A percentile compares a stretch with the other conserved stretches of the same genome.
Conservation (phyloP, 2,113 vertebrate species). For the Prietella phreatophila region DNA sequence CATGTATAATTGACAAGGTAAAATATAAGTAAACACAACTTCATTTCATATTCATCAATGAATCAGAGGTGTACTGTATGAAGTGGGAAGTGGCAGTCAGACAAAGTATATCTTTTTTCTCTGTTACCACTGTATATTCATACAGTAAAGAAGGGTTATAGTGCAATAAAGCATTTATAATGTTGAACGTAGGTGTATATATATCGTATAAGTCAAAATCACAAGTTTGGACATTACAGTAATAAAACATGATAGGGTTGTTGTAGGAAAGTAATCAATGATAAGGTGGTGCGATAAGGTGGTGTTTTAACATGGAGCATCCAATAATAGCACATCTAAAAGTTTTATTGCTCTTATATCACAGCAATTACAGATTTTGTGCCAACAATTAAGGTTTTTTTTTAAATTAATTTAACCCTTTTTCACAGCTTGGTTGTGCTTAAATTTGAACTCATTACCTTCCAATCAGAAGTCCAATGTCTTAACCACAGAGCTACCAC, state of each 20-base stretch:
- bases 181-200: not conserved
- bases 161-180: not conserved
- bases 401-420: no score
- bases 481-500: no score
- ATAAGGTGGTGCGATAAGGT: not conserved
- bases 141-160: constrained; percentile 15
- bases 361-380: no score
- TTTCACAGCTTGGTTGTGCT: no score
- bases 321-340: no score
- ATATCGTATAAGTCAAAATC: not conserved
- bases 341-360: no score
- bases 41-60: constrained; percentile 37
- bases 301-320: not conserved
- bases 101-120: not conserved
- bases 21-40: constrained; percentile 32
- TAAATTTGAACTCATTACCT: no score
- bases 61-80: constrained; percentile 31
- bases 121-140: not conserved
- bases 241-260: not conserved
- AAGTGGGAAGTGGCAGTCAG: not conserved
- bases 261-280: not conserved
- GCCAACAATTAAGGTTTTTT: no score
- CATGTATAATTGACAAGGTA: constrained; percentile 13
- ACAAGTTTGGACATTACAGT: not conserved
- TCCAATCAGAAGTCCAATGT: no score